Percentiles rank a stretch among this genome's conserved stretches.
Conservation (phyloP, 2,888 invertebrate genomes). For the Pollenia angustigena region DNA sequence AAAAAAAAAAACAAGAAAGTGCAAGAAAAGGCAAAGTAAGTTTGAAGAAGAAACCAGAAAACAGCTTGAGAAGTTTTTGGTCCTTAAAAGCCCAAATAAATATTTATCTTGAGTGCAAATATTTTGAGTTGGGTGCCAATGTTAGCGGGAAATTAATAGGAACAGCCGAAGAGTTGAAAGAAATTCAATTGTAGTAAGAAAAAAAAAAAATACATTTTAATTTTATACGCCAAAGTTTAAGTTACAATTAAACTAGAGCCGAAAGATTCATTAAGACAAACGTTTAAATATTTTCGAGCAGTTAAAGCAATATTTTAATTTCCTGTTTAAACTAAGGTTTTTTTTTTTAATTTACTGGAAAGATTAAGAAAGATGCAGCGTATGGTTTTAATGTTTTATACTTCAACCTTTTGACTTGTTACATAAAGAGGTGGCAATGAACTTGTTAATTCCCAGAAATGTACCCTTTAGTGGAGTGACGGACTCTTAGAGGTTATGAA, state of each 20-base stretch:
- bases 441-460: too few species aligned
- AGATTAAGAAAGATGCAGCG: too few species aligned
- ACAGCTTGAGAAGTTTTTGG: constrained; percentile 40
- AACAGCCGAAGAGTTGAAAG: constrained; percentile 48
- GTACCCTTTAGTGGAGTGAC: too few species aligned
- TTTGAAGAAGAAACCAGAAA: constrained; percentile 9
- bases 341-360: background rate
- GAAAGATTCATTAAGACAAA: background rate
- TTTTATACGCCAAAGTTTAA: constrained; percentile 43
- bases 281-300: background rate
- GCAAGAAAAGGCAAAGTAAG: background rate
- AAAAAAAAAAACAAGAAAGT: background rate
- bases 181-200: constrained; percentile 17
- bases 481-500: too few species aligned
- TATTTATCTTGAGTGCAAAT: constrained; percentile 45
- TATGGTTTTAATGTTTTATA: too few species aligned
- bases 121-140: constrained; percentile 19
- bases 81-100: constrained; percentile 62
- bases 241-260: too few species aligned
- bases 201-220: constrained; percentile 24
- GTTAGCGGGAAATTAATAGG: constrained; percentile 36
- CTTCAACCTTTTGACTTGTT: too few species aligned
- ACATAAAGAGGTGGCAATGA: too few species aligned
- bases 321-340: constrained; percentile 4
- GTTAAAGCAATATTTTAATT: constrained; percentile 22